phyloP scores from a whole-genome alignment of 2,797 vertebrate species.

The Micropoecilia bifurca region DNA sequence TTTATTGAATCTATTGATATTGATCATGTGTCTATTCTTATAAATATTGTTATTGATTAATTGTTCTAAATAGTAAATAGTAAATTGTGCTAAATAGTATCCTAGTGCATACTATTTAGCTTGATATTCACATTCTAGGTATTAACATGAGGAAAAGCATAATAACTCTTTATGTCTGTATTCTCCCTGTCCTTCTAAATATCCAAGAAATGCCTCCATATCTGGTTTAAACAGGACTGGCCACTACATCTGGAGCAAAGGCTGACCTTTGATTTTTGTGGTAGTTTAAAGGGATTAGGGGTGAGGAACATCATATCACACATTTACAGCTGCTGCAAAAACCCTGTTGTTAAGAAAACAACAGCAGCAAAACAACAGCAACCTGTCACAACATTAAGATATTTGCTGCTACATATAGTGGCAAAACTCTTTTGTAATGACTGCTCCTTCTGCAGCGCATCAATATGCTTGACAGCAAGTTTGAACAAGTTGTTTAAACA shows the following conservation, averaged over 20 bases:
- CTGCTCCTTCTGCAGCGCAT: neutral
- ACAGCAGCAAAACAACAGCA: neutral
- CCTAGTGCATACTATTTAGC: no score
- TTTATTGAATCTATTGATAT: no score
- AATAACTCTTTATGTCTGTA: neutral
- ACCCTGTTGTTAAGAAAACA: neutral
- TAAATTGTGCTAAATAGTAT: no score
- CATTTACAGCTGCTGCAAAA: neutral
- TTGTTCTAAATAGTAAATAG: no score
- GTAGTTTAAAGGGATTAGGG: neutral
- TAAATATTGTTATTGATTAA: no score
- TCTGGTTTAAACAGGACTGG: neutral
- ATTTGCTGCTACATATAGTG: neutral
- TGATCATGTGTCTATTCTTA: no score
- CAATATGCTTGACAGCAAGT: neutral
- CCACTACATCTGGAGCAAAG: neutral
- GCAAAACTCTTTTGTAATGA: neutral
- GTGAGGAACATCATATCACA: neutral
- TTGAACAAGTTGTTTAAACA: neutral
- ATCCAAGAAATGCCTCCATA: neutral
- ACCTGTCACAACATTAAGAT: no score
- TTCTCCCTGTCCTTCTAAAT: neutral
- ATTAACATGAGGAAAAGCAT: neutral
- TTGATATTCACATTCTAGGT: neutral
- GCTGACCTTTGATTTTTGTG: neutral